Evolutionary conservation across 2,888 invertebrate species (phyloP).

Genomic region (Frankliniella fusca): DNA sequence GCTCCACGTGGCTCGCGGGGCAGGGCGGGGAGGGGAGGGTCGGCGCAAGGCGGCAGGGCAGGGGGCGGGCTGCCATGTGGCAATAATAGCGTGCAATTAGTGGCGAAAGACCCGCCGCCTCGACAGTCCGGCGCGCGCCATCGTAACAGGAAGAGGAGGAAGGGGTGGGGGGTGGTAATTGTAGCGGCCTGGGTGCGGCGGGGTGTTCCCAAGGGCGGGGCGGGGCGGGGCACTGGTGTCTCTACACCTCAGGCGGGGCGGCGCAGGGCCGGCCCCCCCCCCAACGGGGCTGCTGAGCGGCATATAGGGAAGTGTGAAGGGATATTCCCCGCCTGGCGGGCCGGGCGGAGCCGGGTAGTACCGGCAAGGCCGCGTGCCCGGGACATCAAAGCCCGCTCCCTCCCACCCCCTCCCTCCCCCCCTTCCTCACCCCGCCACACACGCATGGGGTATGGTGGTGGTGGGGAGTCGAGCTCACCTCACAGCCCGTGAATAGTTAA

Average conservation of each 20-base stretch:
- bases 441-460: not conserved
- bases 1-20: not conserved
- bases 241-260: too few relatives aligned
- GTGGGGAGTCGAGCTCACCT: not conserved
- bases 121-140: not conserved
- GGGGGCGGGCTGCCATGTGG: not conserved
- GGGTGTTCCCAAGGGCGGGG: not conserved
- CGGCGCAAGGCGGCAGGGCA: not conserved
- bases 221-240: too few relatives aligned
- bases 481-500: not conserved
- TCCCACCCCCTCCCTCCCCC: not conserved
- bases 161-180: not conserved
- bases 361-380: not conserved
- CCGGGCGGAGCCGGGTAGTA: not conserved
- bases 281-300: not conserved
- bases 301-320: too few relatives aligned
- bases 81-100: slow-evolving; percentile 14
- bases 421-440: not conserved
- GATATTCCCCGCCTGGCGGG: not conserved
- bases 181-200: not conserved
- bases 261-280: too few relatives aligned
- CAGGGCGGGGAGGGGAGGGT: not conserved
- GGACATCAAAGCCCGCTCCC: not conserved
- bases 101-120: not conserved
- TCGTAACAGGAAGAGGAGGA: not conserved